Evolutionary conservation across 2,797 vertebrate species (phyloP), one percentile per base, ranked within the genome.

Genomic region (Varecia variegata): DNA sequence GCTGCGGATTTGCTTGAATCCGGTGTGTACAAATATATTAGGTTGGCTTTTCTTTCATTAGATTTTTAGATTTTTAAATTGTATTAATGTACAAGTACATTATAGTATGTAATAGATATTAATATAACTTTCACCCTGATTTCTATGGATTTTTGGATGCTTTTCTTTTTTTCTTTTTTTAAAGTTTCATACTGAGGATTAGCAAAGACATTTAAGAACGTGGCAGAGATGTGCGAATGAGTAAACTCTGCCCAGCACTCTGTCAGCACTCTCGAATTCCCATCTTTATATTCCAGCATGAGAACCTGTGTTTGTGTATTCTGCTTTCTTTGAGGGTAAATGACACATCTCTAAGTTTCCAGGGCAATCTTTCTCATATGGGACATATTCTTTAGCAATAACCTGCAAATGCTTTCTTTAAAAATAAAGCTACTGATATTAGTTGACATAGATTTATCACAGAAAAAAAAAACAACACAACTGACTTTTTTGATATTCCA

Each of bases 201-300:
- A 97, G 67, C 76, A 86, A 79, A 96, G 62, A 84, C 68, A 40
- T 93, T 79, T 79, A 71, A 88, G 82, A 92, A 79, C 17, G 6
- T 73, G 76, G 82, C 79, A 43, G 67, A 54, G 79, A 82, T 68
- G 45, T 76, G 67, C 27, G 35, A 89, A 35, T 47, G 58, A 23
- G 79, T 77, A 17, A 40, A 83, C 73, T 79, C n/a, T 52, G 54
- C 60, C 60, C 30, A 30, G 38, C 9, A 11, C 67, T 52, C 86
- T 54, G 32, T 85, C 27, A 40, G 14, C 45, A 32, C 60, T 56
- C 45, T 35, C 82, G 54, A 58, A 71, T 23, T 25, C 45, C 21
- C 12, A 2, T 60, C 77, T 86, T 71, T 77, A 7, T 58, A 21
- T 47, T 56, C 27, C 35, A 14, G 40, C 17, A 18, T 25, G 25